Base-by-base conservation (phyloP, 1,140 invertebrate genomes). In the Caenorhabditis latens region DNA sequence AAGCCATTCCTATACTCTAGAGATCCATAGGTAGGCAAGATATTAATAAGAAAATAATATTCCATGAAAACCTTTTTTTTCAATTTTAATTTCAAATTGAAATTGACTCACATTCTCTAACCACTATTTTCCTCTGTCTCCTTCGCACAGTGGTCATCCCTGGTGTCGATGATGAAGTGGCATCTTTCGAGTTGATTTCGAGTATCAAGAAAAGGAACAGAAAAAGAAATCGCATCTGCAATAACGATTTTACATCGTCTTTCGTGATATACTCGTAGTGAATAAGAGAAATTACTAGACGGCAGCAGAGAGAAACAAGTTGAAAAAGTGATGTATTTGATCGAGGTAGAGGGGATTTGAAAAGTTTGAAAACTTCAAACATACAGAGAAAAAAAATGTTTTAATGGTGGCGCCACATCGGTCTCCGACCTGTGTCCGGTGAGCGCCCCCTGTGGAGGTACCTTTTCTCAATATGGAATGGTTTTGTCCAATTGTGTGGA, bases 341-440 rank as follows among this genome's bases (percentile, higher is more conserved):
- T 13, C 4, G 24, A 53, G 14, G 53, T 13, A 79, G 42, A 53
- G 21, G 61, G 19, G 63, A 67, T 67, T 67, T 67, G 50, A 79
- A 79, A 53, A 48, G 32, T 19, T 42, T 13, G 8, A 11, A 48
- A 24, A 75, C 16, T 65, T 65, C 61, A 65, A 71, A 19, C 40
- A 71, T 6, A 46, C 42, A 46, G 2, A 75, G 13, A 75, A 0
- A 32, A 43, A 50, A 50, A 79, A 50, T 79, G 43, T 79, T 48
- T 79, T 79, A 79, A 53, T 79, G 71, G 46, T 79, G 71, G 71
- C 71, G 71, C 46, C 71, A 14, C 42, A 13, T 46, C n/a, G 67
- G 67, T 75, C 42, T 75, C 40, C 67, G 67, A 75, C 19, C 63
- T 65, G 40, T 40, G 11, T n/a, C 63, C 63, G 32, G 7, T 24